Percentiles rank a stretch among this genome's conserved stretches.
Conservation (phyloP, 2,797 vertebrate species). For the Enteromius thamalakanensis region DNA sequence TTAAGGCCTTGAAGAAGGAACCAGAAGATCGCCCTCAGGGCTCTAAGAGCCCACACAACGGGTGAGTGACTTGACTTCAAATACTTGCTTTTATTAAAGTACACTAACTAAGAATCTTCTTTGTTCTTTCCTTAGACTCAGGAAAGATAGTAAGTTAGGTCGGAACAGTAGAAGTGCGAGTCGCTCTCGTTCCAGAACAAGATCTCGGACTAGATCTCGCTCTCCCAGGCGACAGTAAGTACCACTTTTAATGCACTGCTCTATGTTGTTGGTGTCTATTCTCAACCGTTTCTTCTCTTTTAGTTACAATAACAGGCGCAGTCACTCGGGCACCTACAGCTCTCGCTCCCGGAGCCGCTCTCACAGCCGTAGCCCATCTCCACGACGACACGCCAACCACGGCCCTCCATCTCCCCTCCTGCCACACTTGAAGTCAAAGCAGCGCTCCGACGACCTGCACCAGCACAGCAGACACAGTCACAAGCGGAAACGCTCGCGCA, state of each 20-base stretch:
- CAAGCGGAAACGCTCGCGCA: constrained; percentile 91
- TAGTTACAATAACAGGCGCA: constrained; percentile 95
- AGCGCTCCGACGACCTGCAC: constrained; percentile 88
- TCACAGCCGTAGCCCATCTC: constrained; percentile 92
- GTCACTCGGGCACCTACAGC: constrained; percentile 96
- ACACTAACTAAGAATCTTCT: background rate
- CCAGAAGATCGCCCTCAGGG: constrained; percentile 86
- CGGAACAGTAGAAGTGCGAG: constrained; percentile 91
- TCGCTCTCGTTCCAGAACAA: constrained; percentile 88
- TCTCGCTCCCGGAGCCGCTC: constrained; percentile 93
- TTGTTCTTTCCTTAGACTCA: constrained; percentile 74
- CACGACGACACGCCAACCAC: constrained; percentile 87
- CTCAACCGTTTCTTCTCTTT: background rate
- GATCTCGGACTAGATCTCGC: constrained; percentile 89
- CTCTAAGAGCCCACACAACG: constrained; percentile 96
- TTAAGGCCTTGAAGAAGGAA: constrained; percentile 91
- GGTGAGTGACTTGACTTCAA: constrained; percentile 74
- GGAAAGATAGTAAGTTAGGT: constrained; percentile 93
- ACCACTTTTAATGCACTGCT: background rate
- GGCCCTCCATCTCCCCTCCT: constrained; percentile 86
- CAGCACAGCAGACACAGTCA: constrained; percentile 86
- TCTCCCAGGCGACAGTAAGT: constrained; percentile 93
- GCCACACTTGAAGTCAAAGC: constrained; percentile 90
- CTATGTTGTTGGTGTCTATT: background rate
- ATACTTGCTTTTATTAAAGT: background rate